Base-by-base conservation (phyloP, 2,113 vertebrate species). In the Eleginops maclovinus region DNA sequence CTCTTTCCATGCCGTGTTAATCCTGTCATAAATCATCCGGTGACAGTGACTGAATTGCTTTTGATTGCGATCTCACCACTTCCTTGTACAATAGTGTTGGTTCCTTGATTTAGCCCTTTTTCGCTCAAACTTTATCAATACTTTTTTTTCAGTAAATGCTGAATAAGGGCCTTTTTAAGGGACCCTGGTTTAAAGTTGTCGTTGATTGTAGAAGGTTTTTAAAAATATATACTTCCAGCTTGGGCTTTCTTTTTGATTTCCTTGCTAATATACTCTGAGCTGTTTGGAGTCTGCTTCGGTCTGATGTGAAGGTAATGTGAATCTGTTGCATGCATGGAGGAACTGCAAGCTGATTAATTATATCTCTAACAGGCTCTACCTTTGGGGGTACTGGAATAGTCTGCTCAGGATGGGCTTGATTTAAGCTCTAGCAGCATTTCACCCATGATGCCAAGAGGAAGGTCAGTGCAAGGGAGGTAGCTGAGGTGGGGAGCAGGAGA, bases 321-420 rank as follows among this genome's bases (percentile, higher is more conserved):
- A 68, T 50, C 80, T 73, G 73, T 75, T 72, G 69, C 62, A 9
- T 62, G 58, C 62, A 9, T 62, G 58, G 83, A 80, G 67, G 82
- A 89, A 76, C 77, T 74, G 75, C 49, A 63, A 77, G 65, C 79
- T 87, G 85, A 94, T 94, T 93, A 90, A 92, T 92, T 91, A 82
- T 73, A 81, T 83, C 84, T 93, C 81, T 84, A 86, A 88, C 77
- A 77, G 79, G 75, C 75, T 56, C 26, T 78, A 73, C 87, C 83
- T 82, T 56, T 7, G 78, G 86, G 86, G 77, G 55, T 46, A 28
- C 67, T 79, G 44, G 72, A 86, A 77, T 77, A 79, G 80, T 77
- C 83, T 82, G 72, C 63, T 73, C 56, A 73, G 86, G 81, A 88
- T 86, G 80, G 82, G 83, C 85, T 92, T 78, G 79, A 91, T 88